Evolutionary conservation across 2,113 vertebrate species (phyloP).

Genomic region (Puma concolor): DNA sequence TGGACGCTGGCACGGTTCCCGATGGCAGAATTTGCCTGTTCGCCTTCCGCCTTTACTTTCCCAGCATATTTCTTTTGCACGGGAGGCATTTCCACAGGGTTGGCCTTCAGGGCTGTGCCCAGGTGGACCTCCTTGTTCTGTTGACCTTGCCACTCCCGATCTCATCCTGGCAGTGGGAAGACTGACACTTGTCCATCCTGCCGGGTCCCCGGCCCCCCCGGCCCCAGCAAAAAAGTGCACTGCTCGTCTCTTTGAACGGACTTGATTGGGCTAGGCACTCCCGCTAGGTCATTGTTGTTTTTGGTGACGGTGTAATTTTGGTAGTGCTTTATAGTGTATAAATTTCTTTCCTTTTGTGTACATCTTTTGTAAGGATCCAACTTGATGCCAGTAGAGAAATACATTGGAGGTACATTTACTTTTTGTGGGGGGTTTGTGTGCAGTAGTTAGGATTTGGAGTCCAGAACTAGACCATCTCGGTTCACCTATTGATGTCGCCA

Average conservation of each 20-base stretch:
- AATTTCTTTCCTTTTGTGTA: background rate
- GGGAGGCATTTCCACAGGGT: no score
- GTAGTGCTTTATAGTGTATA: background rate
- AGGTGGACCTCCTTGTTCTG: no score
- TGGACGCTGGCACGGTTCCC: no score
- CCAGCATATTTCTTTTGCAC: no score
- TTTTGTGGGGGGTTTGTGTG: background rate
- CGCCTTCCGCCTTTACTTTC: no score
- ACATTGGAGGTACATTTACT: rapidly evolving
- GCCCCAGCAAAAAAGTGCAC: no score
- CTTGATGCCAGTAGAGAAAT: background rate
- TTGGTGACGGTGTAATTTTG: background rate
- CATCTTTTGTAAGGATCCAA: background rate
- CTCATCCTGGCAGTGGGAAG: no score
- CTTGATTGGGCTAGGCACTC: background rate
- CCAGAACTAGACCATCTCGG: background rate
- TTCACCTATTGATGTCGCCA: background rate
- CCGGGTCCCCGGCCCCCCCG: no score
- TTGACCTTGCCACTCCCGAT: no score
- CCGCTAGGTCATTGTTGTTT: background rate
- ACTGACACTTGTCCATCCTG: no score
- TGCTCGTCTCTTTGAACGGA: background rate
- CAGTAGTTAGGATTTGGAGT: background rate
- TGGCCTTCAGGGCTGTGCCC: no score
- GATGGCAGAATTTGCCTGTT: no score